Percentiles rank a stretch among this genome's conserved stretches.
phyloP scores from a whole-genome alignment of 2,797 vertebrate species.

The Epinephelus malabaricus region DNA sequence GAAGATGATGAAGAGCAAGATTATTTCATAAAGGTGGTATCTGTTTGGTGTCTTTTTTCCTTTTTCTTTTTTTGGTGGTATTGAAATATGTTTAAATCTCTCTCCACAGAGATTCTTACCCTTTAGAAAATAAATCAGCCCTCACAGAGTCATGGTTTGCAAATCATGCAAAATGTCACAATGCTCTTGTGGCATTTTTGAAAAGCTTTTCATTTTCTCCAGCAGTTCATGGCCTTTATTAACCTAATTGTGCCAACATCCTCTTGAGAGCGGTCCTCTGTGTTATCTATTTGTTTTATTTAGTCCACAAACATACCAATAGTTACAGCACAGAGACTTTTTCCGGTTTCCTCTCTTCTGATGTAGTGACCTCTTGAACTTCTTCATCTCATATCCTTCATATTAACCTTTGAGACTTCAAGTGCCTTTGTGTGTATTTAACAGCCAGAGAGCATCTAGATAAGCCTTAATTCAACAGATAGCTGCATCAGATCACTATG shows the following conservation, averaged over 20 bases:
- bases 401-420: not conserved
- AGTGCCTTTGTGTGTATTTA: not conserved
- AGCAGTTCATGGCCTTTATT: not conserved
- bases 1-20: not conserved
- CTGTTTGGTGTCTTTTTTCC: not conserved
- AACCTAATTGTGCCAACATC: not conserved
- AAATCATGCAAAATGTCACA: not conserved
- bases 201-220: not conserved
- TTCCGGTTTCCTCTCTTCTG: not conserved
- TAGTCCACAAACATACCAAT: constrained; percentile 14
- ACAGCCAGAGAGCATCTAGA: not conserved
- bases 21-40: not conserved
- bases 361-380: too few relatives aligned
- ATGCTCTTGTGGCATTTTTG: not conserved
- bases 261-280: not conserved
- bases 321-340: not conserved
- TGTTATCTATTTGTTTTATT: constrained; percentile 15
- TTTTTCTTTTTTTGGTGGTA: not conserved
- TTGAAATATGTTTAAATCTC: not conserved
- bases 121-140: not conserved
- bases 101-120: not conserved
- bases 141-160: not conserved
- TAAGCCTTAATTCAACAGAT: constrained; percentile 5
- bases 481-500: not conserved
- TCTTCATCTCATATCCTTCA: not conserved